Evolutionary conservation across 2,113 vertebrate species (phyloP), one percentile per base, ranked within the genome.

Genomic region (Caranx ignobilis): DNA sequence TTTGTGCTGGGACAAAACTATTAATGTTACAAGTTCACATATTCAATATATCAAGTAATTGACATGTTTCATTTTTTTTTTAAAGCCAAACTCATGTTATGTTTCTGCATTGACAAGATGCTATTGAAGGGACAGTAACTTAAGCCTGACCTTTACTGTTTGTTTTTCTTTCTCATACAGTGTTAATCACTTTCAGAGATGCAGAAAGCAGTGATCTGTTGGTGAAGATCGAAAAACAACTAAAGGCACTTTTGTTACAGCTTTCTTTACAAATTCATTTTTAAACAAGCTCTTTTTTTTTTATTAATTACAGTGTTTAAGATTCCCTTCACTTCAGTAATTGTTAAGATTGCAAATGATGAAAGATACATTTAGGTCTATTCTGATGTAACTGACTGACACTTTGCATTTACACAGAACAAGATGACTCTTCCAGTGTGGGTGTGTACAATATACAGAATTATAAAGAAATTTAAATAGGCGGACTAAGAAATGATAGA

Each of bases 351-450:
- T 19, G 31, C 4, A n/a, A 3, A 2, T 13, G 45, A 61, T 54
- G 43, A 52, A 50, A 66, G 43, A 73, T 59, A 35, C 47, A 69
- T 63, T 63, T 55, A 48, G 18, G 41, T 41, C 57, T 47, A 31
- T 79, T 63, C 26, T 11, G 43, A 54, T 19, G 4, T 39, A 11
- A 67, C 13, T 43, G 64, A 75, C 39, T 75, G 48, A 55, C 45
- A 10, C 15, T 32, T 68, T 56, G 3, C 15, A 26, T 15, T 19
- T 18, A 45, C 12, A 16, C 26, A 41, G 18, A 55, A 31, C 19
- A 37, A 37, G 35, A 21, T 45, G 66, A 35, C 39, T 26, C 9
- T 34, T 5, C 2, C 57, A 4, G 50, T 48, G 60, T 37, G 39
- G 15, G 13, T 43, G 13, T 43, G 45, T 2, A 11, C 16, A 18